Conservation (phyloP, 1,140 invertebrate genomes). For the Panulirus ornatus region DNA sequence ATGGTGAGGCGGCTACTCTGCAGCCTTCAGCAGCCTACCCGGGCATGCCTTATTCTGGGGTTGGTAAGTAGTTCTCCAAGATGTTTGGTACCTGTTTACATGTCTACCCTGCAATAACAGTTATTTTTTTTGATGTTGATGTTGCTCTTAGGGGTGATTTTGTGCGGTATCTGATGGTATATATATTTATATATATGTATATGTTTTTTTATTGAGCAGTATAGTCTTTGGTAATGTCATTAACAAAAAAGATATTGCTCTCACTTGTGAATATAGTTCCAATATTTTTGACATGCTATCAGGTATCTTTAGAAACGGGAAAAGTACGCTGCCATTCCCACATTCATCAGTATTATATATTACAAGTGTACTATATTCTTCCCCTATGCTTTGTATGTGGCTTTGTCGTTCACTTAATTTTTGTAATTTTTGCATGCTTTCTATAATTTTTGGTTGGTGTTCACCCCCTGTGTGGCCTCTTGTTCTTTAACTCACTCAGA, state of each 20-base stretch:
- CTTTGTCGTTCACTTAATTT: constrained; percentile 67
- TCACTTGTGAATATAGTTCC: background rate
- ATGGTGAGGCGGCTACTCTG: constrained; percentile 87
- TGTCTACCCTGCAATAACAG: constrained; percentile 35
- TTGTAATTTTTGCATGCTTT: constrained; percentile 50
- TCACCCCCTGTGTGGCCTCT: constrained; percentile 59
- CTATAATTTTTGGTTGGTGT: constrained; percentile 61
- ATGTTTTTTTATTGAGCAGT: background rate
- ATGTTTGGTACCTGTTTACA: background rate
- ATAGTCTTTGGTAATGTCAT: background rate
- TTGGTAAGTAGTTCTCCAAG: constrained; percentile 82
- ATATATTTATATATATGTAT: constrained; percentile 22
- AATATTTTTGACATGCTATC: constrained; percentile 27
- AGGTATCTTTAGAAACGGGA: constrained; percentile 50
- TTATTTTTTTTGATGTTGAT: constrained; percentile 61
- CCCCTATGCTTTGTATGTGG: constrained; percentile 66
- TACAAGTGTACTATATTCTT: constrained; percentile 41
- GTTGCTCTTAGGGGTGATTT: constrained; percentile 58
- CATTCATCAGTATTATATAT: constrained; percentile 51
- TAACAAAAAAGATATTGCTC: background rate
- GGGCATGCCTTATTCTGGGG: constrained; percentile 93
- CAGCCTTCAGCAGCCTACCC: constrained; percentile 89
- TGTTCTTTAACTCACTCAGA: constrained; percentile 39
- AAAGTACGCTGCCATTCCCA: constrained; percentile 52
- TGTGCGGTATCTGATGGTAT: constrained; percentile 57